These are phyloP conservation scores for Oeneis ivallda DNA, from an alignment of 2,888 invertebrate genomes.

Conservation along the genomic window DNA sequence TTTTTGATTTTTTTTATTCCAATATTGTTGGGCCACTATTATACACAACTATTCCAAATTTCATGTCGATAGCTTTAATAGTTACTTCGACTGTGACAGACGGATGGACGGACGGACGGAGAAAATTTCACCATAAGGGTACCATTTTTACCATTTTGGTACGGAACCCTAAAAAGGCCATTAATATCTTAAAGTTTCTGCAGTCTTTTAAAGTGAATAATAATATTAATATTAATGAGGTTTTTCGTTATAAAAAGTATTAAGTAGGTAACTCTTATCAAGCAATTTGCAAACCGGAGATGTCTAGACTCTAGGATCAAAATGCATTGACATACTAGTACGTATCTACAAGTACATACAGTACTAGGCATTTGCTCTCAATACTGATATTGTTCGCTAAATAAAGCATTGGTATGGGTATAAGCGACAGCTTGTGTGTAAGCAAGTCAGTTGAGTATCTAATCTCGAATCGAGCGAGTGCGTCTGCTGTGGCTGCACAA, in stretches of 20 bases:
- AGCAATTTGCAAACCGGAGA: background rate
- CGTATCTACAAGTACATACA: background rate
- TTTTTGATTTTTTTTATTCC: too few relatives aligned
- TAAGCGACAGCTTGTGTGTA: slow-evolving; percentile 36
- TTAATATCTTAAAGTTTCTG: too few relatives aligned
- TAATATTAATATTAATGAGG: background rate
- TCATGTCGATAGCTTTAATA: too few relatives aligned
- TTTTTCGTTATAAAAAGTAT: background rate
- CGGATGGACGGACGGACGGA: too few relatives aligned
- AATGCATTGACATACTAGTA: background rate
- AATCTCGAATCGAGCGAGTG: slow-evolving; percentile 38
- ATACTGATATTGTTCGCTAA: slow-evolving; percentile 23
- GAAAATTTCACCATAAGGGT: too few relatives aligned
- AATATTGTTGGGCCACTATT: too few relatives aligned
- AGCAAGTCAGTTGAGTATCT: slow-evolving; percentile 39
- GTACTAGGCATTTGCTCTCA: background rate
- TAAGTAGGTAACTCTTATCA: too few relatives aligned
- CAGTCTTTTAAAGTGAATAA: too few relatives aligned
- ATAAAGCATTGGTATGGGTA: slow-evolving; percentile 24
- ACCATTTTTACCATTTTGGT: too few relatives aligned
- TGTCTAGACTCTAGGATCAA: background rate
- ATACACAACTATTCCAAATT: too few relatives aligned
- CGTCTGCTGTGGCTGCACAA: slow-evolving; percentile 21
- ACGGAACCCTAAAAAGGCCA: too few relatives aligned
- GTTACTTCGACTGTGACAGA: too few relatives aligned